Conservation (phyloP, 2,888 invertebrate species). For the Oeneis ivallda region DNA sequence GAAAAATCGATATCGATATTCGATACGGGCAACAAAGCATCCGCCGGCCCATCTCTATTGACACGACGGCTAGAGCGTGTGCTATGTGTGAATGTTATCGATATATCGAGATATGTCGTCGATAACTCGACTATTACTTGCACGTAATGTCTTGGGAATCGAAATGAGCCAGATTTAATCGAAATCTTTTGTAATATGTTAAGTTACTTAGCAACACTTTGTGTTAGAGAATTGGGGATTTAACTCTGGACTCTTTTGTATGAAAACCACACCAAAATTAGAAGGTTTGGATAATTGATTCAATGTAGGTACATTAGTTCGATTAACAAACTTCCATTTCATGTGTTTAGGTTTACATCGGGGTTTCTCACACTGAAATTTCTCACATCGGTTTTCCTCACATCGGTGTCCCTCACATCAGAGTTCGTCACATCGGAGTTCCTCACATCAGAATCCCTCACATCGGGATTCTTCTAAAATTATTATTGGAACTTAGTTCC, state of each 20-base stretch:
- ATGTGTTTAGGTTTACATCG: no score
- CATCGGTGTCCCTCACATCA: no score
- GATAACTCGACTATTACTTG: conserved; percentile 74
- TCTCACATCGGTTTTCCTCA: no score
- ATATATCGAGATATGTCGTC: conserved; percentile 72
- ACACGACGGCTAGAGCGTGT: conserved; percentile 73
- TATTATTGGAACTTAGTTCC: no score
- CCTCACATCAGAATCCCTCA: no score
- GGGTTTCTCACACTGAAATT: no score
- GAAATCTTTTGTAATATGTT: conserved; percentile 44
- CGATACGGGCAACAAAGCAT: conserved; percentile 73
- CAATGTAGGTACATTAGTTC: no score
- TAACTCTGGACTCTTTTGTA: neutral
- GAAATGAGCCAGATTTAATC: conserved; percentile 61
- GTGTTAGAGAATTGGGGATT: conserved; percentile 17
- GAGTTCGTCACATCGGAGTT: no score
- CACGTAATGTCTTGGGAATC: conserved; percentile 62
- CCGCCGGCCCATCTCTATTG: conserved; percentile 74
- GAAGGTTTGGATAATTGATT: no score
- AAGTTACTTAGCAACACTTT: conserved; percentile 37
- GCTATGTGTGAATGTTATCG: conserved; percentile 81
- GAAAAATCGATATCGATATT: conserved; percentile 73
- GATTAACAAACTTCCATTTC: no score
- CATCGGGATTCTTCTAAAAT: no score
- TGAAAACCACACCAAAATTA: no score